These are phyloP conservation scores for Mimas tiliae DNA, from an alignment of 2,888 invertebrate genomes.

Conservation along the genomic window DNA sequence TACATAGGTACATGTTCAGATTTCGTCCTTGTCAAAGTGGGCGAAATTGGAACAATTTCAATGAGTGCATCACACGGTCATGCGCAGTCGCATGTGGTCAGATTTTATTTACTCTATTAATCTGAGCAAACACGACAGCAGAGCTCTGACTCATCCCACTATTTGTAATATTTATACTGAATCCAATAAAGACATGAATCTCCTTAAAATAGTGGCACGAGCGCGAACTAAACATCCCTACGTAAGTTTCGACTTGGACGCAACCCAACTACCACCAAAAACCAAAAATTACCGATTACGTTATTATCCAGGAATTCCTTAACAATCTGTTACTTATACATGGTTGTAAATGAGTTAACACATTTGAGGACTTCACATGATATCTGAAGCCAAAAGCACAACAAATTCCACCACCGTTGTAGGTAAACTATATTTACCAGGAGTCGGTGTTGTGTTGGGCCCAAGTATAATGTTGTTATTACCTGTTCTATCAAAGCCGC, in stretches of 20 bases:
- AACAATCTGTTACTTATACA: slow-evolving; percentile 27
- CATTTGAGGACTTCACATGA: slow-evolving; percentile 24
- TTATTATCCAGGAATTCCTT: slow-evolving; percentile 38
- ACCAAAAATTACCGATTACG: slow-evolving; percentile 35
- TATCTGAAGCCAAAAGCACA: slow-evolving; percentile 35
- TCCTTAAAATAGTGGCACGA: slow-evolving; percentile 59
- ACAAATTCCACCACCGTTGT: slow-evolving; percentile 51
- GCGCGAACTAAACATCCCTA: slow-evolving; percentile 65
- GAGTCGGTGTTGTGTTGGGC: slow-evolving; percentile 64
- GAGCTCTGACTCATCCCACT: slow-evolving; percentile 15
- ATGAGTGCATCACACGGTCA: slow-evolving; percentile 48
- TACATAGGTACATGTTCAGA: slow-evolving; percentile 45
- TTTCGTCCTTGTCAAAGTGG: slow-evolving; percentile 23
- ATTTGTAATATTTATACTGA: neutral
- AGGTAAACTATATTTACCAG: slow-evolving; percentile 46
- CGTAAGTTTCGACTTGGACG: slow-evolving; percentile 75
- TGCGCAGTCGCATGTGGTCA: slow-evolving; percentile 46
- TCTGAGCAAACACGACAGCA: slow-evolving; percentile 46
- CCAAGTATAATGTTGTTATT: slow-evolving; percentile 76
- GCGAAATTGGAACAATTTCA: slow-evolving; percentile 50
- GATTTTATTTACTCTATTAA: slow-evolving; percentile 27
- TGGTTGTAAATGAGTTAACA: slow-evolving; percentile 28
- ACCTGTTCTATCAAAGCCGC: slow-evolving; percentile 85
- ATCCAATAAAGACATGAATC: neutral
- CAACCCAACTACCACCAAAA: slow-evolving; percentile 70